Evolutionary conservation across 2,888 invertebrate genomes (phyloP).

Genomic region (Molorchus minor): DNA sequence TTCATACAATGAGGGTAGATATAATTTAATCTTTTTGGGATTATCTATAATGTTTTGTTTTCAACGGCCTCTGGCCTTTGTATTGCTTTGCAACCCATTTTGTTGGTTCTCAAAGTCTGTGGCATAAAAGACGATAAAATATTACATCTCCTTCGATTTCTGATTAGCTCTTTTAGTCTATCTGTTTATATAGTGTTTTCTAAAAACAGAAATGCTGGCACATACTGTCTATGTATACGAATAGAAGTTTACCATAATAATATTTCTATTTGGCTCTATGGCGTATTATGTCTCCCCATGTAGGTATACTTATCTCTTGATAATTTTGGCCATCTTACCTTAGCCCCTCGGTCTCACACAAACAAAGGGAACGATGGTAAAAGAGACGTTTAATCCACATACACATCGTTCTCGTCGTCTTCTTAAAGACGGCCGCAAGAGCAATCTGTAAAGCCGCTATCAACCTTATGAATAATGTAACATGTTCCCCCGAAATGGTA

Average conservation of each 20-base stretch:
- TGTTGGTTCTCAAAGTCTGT: neutral
- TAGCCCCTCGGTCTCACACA: neutral
- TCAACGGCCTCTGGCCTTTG: neutral
- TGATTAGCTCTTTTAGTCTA: too few species aligned
- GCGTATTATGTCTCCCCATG: too few species aligned
- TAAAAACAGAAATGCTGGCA: too few species aligned
- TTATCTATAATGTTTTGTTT: too few species aligned
- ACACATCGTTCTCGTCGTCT: neutral
- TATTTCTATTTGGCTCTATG: too few species aligned
- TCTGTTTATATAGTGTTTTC: too few species aligned
- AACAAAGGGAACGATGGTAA: neutral
- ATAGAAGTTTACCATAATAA: too few species aligned
- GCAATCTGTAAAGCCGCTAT: neutral
- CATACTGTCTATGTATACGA: too few species aligned
- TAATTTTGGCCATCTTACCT: neutral
- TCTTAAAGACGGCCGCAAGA: neutral
- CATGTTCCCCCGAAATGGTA: neutral
- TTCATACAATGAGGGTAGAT: neutral
- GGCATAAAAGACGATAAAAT: neutral
- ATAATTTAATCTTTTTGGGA: too few species aligned
- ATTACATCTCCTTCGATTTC: neutral
- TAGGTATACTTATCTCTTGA: neutral
- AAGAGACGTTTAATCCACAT: neutral
- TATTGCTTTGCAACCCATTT: neutral
- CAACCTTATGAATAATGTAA: slow-evolving; percentile 11